phyloP scores from a whole-genome alignment of 2,888 invertebrate species.

The Parapristionchus giblindavisi region DNA sequence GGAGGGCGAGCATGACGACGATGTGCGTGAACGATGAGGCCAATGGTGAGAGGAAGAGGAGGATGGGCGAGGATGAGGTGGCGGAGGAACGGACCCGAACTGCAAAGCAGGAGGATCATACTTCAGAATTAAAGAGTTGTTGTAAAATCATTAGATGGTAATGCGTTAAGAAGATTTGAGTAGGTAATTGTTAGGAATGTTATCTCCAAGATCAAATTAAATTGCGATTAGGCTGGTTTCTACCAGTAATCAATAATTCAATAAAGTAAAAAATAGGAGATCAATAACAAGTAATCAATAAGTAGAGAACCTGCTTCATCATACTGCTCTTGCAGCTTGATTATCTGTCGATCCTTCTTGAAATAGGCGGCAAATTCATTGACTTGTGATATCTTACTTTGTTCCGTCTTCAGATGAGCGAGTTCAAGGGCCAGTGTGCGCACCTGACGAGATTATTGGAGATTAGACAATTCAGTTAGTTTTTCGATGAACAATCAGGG shows the following conservation, averaged over 20 bases:
- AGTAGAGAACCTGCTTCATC: conserved; percentile 38
- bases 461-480: no score
- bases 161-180: no score
- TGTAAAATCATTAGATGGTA: no score
- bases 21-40: neutral
- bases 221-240: neutral
- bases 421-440: conserved; percentile 5
- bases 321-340: conserved; percentile 35
- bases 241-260: no score
- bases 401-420: conserved; percentile 7
- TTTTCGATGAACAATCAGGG: no score
- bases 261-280: no score
- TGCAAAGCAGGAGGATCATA: no score
- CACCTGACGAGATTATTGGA: conserved; percentile 20
- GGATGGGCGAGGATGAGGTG: neutral
- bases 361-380: conserved; percentile 38
- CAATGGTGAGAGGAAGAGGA: neutral
- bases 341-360: conserved; percentile 33
- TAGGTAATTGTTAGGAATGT: neutral
- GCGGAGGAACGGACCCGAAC: conserved; percentile 9
- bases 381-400: conserved; percentile 29
- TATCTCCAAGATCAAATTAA: neutral
- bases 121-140: no score
- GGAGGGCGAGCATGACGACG: conserved; percentile 7
- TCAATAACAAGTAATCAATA: no score